Evolutionary conservation across 2,888 invertebrate genomes (phyloP).

Genomic region (Ornithoptera priamus): DNA sequence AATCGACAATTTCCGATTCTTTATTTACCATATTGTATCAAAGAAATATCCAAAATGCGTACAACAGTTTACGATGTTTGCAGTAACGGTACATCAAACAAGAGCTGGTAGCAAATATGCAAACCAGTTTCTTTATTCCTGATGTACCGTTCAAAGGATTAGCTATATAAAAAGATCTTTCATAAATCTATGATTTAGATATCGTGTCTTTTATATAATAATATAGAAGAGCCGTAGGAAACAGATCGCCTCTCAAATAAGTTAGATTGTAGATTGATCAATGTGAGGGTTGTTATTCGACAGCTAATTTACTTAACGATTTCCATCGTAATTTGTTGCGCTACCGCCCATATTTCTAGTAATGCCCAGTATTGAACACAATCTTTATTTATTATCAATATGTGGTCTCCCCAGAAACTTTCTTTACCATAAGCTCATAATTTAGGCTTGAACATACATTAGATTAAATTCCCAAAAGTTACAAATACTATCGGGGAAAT

Average conservation of each 20-base stretch:
- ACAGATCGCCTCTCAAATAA: neutral
- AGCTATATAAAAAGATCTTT: neutral
- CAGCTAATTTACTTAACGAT: neutral
- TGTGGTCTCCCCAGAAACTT: too few relatives aligned
- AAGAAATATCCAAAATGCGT: neutral
- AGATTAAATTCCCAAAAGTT: too few relatives aligned
- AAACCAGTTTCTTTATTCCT: slow-evolving; percentile 2
- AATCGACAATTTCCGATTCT: neutral
- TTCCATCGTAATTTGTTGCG: neutral
- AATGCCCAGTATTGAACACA: neutral
- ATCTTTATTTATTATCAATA: neutral
- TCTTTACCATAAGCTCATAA: too few relatives aligned
- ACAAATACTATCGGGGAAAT: neutral
- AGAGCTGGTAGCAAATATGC: slow-evolving; percentile 13
- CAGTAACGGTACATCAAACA: slow-evolving; percentile 9
- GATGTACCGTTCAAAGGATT: slow-evolving; percentile 1
- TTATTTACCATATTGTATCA: neutral
- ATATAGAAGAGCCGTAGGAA: neutral
- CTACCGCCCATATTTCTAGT: neutral
- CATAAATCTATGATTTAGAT: too few relatives aligned
- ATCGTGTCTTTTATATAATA: neutral
- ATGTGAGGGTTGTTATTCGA: neutral
- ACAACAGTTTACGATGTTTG: slow-evolving; percentile 5
- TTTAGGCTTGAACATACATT: too few relatives aligned
- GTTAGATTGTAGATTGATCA: neutral